Conservation (phyloP, 2,113 vertebrate species). For the Rhynchomys soricoides region DNA sequence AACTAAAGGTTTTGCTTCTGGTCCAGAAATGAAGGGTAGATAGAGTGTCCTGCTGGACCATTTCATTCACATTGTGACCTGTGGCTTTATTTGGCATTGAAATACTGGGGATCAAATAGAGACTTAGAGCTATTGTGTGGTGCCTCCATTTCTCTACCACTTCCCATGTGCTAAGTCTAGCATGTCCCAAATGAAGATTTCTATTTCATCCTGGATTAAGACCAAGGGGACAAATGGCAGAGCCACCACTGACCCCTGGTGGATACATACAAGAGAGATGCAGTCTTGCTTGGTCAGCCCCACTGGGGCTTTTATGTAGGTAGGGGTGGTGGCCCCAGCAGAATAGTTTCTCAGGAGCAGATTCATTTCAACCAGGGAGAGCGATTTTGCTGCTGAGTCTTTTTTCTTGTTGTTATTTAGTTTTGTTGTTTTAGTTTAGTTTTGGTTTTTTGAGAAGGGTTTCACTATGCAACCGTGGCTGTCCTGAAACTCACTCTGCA, state of each 20-base stretch:
- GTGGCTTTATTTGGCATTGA: not conserved
- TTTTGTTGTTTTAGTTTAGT: not conserved
- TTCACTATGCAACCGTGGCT: not conserved
- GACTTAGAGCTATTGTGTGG: not conserved
- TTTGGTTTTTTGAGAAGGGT: not conserved
- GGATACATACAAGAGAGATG: not conserved
- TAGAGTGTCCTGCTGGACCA: too few relatives aligned
- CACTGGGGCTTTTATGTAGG: not conserved
- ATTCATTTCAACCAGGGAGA: not conserved
- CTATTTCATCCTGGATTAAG: not conserved
- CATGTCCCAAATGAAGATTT: not conserved
- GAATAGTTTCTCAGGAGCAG: not conserved
- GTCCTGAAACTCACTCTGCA: not conserved
- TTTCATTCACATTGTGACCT: fast-evolving
- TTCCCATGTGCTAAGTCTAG: not conserved
- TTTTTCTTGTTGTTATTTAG: not conserved
- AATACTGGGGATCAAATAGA: not conserved
- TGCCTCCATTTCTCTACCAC: not conserved
- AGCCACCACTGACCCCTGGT: not conserved
- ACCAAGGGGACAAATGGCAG: not conserved
- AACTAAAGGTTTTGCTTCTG: not conserved
- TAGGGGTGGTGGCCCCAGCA: too few relatives aligned
- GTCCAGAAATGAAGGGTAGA: not conserved
- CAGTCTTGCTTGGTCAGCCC: not conserved
- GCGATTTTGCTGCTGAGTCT: not conserved